Evolutionary conservation across 1,140 invertebrate species (phyloP).

Genomic region (Musca domestica): DNA sequence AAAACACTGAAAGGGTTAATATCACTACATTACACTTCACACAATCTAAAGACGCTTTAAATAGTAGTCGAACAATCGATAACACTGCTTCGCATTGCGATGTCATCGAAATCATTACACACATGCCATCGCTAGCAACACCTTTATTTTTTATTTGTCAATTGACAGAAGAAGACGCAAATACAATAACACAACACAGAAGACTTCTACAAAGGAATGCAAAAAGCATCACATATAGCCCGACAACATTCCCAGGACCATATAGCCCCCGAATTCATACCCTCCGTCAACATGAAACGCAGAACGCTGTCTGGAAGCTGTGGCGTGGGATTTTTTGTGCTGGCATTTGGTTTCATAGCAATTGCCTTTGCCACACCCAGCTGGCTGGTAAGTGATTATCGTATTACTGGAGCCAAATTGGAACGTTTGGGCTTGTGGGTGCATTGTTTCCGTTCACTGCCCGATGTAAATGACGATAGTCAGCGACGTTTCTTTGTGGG

Average conservation of each 20-base stretch:
- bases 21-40: too few species aligned
- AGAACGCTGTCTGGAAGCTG: constrained; percentile 74
- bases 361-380: constrained; percentile 81
- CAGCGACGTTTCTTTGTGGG: constrained; percentile 77
- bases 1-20: too few species aligned
- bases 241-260: constrained; percentile 51
- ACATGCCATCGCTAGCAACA: too few species aligned
- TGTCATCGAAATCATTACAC: too few species aligned
- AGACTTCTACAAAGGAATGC: constrained; percentile 37
- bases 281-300: constrained; percentile 64
- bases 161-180: too few species aligned
- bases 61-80: too few species aligned
- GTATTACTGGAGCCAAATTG: constrained; percentile 76
- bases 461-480: constrained; percentile 71
- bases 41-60: too few species aligned
- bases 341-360: constrained; percentile 73
- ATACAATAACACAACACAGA: too few species aligned
- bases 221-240: constrained; percentile 48
- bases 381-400: constrained; percentile 83
- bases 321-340: constrained; percentile 74
- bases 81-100: too few species aligned
- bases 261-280: constrained; percentile 34
- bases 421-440: constrained; percentile 75
- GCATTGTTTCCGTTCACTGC: constrained; percentile 79
- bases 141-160: too few species aligned